These are phyloP conservation scores for Ophthalmolycus amberensis DNA, from an alignment of 2,113 vertebrate genomes.

Conservation along the genomic window DNA sequence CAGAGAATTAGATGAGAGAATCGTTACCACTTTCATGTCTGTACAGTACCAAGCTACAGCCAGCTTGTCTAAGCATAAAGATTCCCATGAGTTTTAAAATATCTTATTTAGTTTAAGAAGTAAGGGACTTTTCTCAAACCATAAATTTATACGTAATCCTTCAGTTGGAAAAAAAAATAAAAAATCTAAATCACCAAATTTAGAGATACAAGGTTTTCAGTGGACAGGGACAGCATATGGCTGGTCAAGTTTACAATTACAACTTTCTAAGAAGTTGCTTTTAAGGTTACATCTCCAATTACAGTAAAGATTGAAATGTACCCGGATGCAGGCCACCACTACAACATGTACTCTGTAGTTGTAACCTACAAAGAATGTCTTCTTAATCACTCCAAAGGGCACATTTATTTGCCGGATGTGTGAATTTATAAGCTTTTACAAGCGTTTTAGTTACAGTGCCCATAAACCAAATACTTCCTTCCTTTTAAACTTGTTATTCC, in stretches of 20 bases:
- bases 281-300: background rate
- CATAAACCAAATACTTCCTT: slow-evolving; percentile 4
- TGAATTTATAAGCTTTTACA: slow-evolving; percentile 43
- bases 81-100: background rate
- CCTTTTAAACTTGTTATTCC: background rate
- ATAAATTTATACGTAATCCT: background rate
- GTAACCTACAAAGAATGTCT: background rate
- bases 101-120: background rate
- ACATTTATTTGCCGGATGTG: background rate
- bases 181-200: background rate
- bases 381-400: slow-evolving; percentile 8
- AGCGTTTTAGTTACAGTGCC: background rate
- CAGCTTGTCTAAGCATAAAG: background rate
- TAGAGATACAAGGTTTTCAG: background rate
- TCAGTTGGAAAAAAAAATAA: background rate
- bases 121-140: background rate
- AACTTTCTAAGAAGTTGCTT: background rate
- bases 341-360: background rate
- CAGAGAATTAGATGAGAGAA: background rate
- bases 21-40: background rate
- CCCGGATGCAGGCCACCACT: background rate
- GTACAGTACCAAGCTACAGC: background rate
- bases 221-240: background rate
- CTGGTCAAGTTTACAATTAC: background rate
- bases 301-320: background rate